phyloP scores from a whole-genome alignment of 2,888 invertebrate genomes.

The Drymonia ruficornis region DNA sequence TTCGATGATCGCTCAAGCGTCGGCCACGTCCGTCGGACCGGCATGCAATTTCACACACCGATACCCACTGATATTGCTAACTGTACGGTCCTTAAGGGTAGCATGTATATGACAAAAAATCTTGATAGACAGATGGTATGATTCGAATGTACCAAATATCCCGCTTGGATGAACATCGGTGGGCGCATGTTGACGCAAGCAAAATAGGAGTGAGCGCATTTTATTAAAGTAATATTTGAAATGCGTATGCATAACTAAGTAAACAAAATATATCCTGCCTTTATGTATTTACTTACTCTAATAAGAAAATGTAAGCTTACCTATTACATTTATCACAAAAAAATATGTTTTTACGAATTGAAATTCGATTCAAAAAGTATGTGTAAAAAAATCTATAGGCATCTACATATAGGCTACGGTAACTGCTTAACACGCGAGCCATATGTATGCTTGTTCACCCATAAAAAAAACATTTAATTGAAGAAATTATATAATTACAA shows the following conservation, averaged over 20 bases:
- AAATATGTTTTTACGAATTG: no score
- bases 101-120: constrained; percentile 47
- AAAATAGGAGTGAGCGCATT: not conserved
- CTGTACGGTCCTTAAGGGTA: constrained; percentile 42
- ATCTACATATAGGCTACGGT: no score
- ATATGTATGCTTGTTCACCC: no score
- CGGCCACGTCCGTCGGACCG: constrained; percentile 42
- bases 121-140: constrained; percentile 35
- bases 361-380: no score
- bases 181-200: constrained; percentile 9
- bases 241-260: not conserved
- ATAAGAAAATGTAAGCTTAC: no score
- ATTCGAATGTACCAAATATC: constrained; percentile 35
- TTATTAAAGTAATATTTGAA: not conserved
- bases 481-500: no score
- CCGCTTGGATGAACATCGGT: constrained; percentile 26
- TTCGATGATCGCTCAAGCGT: constrained; percentile 43
- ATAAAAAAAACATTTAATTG: no score
- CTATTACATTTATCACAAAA: no score
- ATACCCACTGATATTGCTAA: constrained; percentile 64
- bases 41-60: constrained; percentile 70
- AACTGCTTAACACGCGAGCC: no score
- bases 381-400: no score
- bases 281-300: no score
- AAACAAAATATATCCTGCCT: no score